Evolutionary conservation across 2,888 invertebrate species (phyloP).

Genomic region (Habroteleia sp.): DNA sequence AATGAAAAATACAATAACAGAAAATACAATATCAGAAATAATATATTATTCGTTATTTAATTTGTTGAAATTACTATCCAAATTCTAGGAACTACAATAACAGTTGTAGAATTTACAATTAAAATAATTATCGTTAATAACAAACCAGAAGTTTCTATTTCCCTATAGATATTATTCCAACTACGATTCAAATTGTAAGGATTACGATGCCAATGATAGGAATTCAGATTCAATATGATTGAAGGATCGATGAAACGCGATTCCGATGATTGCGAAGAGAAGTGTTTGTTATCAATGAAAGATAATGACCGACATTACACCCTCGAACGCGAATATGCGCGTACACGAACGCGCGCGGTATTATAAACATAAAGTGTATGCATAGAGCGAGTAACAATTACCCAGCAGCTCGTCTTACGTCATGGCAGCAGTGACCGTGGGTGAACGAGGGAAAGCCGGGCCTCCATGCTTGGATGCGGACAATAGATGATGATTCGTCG

Average conservation of each 20-base stretch:
- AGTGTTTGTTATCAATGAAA: constrained; percentile 66
- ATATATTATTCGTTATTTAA: too few species aligned
- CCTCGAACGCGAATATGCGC: constrained; percentile 52
- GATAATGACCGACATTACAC: constrained; percentile 67
- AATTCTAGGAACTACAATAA: too few species aligned
- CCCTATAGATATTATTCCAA: too few species aligned
- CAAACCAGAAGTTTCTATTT: too few species aligned
- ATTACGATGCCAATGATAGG: too few species aligned
- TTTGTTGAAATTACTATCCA: too few species aligned
- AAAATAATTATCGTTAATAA: too few species aligned
- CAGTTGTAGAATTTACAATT: too few species aligned
- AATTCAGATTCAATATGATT: too few species aligned
- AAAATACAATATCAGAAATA: too few species aligned
- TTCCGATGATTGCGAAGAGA: constrained; percentile 24
- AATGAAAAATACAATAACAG: too few species aligned
- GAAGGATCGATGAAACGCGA: constrained; percentile 21
- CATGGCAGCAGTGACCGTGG: constrained; percentile 78
- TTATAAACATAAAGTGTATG: constrained; percentile 58
- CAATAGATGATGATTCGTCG: constrained; percentile 71
- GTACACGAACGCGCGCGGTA: constrained; percentile 35
- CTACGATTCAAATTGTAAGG: too few species aligned
- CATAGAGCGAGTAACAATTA: constrained; percentile 72
- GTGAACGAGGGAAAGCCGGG: constrained; percentile 78
- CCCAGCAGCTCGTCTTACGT: constrained; percentile 73
- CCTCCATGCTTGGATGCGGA: constrained; percentile 77